Conservation (phyloP, 2,797 vertebrate species). For the Halcyon smyrnensis region DNA sequence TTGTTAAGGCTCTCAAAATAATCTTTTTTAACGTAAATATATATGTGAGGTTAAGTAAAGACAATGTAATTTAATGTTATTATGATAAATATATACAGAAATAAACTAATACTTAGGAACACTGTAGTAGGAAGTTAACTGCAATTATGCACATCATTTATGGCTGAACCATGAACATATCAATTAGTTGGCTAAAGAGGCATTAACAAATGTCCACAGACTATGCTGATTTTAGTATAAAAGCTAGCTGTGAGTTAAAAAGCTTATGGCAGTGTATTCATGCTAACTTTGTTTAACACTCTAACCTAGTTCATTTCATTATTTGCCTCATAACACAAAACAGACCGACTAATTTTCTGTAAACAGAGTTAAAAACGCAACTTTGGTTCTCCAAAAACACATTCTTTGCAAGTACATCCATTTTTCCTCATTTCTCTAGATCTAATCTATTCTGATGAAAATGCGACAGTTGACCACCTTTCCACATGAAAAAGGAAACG, state of each 20-base stretch:
- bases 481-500: background rate
- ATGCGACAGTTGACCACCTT: background rate
- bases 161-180: background rate
- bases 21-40: background rate
- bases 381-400: background rate
- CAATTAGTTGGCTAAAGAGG: background rate
- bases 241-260: background rate
- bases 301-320: background rate
- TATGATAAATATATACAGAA: background rate
- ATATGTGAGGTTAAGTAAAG: background rate
- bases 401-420: rapidly evolving
- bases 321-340: background rate
- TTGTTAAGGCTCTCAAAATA: background rate
- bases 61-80: background rate
- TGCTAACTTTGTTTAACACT: background rate
- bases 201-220: background rate
- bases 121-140: background rate
- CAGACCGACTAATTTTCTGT: background rate
- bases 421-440: background rate
- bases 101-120: background rate
- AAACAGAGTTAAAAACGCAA: background rate
- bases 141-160: background rate
- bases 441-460: background rate
- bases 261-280: background rate
- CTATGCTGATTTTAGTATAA: background rate